Base-by-base conservation (phyloP, 2,797 vertebrate species). In the Eulemur coronatus region DNA sequence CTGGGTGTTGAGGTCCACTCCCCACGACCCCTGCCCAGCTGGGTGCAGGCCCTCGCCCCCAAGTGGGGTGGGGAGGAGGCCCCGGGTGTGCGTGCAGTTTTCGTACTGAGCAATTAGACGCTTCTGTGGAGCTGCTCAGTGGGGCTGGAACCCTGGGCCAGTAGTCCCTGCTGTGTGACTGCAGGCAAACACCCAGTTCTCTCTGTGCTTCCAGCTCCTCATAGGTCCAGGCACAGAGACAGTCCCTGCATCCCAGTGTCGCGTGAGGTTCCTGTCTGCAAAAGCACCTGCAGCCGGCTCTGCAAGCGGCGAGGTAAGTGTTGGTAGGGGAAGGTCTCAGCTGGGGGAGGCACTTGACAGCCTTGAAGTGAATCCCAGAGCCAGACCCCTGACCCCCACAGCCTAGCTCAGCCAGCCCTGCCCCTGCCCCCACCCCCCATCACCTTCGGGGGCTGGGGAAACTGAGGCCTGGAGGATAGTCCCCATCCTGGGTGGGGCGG, bases 241-340 rank as follows among this genome's bases (percentile, higher is more conserved):
- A 20, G 38, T 15, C 38, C 38, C 72, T 10, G 20, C 17, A 35
- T 55, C 55, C 9, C 15, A 14, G 18, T 13, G 0, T 7, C 57
- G 6, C 1, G 57, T 1, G n/a, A 38, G 57, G 6, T 46, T 18
- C 8, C 41, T 2, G 0, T 35, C 15, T 67, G 57, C 46, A 9
- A 15, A 28, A 28, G 26, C 0, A 1, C 28, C 38, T 1, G 14
- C n/a, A n/a, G 35, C 35, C 1, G 2, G 79, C 6, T 46, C 52
- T 5, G 14, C 28, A 63, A 33, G 13, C 28, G 2, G 13, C 2
- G 28, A 28, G 57, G 63, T 67, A 67, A n/a, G 63, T 4, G 17
- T 67, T 67, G 75, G 46, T 12, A 11, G 28, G 28, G 50, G 90
- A 10, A 79, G 15, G 26, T 7, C 89, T 69, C 67, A 41, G 57